phyloP scores from a whole-genome alignment of 2,113 vertebrate genomes.

The Rhinopomastus cyanomelas region DNA sequence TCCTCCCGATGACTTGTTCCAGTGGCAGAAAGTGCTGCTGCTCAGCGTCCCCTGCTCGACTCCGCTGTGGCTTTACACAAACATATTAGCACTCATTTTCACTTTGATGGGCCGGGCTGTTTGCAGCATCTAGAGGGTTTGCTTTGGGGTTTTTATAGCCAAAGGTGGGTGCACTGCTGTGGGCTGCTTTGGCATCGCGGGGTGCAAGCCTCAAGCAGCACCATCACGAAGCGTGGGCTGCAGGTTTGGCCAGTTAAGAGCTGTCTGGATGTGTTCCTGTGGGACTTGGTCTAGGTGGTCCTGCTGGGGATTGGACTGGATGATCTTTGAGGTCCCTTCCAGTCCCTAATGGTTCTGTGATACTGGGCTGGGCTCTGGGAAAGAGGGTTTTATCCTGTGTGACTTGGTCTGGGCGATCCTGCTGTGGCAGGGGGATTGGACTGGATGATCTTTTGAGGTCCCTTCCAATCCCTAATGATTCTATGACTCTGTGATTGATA shows the following conservation, averaged over 20 bases:
- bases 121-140: neutral
- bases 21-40: conserved; percentile 1
- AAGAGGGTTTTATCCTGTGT: neutral
- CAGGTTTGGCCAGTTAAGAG: neutral
- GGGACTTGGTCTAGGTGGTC: too few relatives aligned
- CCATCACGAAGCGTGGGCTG: neutral
- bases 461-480: too few relatives aligned
- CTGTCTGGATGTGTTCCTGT: too few relatives aligned
- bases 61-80: conserved; percentile 8
- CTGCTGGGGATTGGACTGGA: too few relatives aligned
- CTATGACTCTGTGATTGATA: too few relatives aligned
- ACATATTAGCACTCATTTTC: neutral
- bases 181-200: neutral
- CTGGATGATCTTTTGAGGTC: too few relatives aligned
- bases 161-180: neutral
- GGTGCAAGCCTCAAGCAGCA: neutral
- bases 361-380: too few relatives aligned
- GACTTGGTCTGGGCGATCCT: too few relatives aligned
- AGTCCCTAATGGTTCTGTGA: too few relatives aligned
- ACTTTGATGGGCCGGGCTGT: conserved; percentile 14
- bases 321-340: too few relatives aligned
- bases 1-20: neutral
- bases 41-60: neutral
- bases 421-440: too few relatives aligned
- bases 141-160: neutral